Conservation (phyloP, 2,797 vertebrate genomes). For the Corythornis leucogaster region DNA sequence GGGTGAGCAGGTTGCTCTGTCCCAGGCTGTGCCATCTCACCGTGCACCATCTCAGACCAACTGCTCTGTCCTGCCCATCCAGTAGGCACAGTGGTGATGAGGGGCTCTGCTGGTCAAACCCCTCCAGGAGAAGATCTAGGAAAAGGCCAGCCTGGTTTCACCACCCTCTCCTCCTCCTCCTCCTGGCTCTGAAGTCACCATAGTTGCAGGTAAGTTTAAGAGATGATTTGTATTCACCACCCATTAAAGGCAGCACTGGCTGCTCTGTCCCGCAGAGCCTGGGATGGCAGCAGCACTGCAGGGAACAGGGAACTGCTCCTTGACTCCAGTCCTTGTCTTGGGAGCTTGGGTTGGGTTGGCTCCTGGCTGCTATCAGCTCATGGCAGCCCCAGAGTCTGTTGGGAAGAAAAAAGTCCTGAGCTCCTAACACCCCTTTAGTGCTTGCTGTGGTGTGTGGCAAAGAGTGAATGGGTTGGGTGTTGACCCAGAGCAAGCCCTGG, state of each 20-base stretch:
- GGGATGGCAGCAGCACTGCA: accelerated
- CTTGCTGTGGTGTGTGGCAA: background rate
- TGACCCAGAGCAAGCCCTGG: background rate
- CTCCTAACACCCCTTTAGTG: accelerated
- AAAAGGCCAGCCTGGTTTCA: background rate
- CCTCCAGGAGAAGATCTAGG: background rate
- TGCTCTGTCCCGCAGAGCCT: background rate
- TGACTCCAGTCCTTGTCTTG: background rate
- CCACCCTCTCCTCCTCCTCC: background rate
- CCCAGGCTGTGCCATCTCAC: background rate
- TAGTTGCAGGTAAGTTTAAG: background rate
- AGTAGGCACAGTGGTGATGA: accelerated
- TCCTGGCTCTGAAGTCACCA: background rate
- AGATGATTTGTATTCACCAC: background rate
- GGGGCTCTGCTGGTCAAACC: background rate
- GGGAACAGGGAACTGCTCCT: background rate
- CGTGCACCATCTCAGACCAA: accelerated
- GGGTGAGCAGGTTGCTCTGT: accelerated
- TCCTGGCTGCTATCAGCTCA: accelerated
- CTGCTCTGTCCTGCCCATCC: background rate
- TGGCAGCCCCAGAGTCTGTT: background rate
- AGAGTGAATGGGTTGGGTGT: accelerated
- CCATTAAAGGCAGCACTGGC: background rate
- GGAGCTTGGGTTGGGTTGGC: background rate
- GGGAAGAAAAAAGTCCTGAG: background rate